These are phyloP conservation scores for Acanthosepion pharaonis DNA, from an alignment of 2,888 invertebrate species.

Conservation along the genomic window DNA sequence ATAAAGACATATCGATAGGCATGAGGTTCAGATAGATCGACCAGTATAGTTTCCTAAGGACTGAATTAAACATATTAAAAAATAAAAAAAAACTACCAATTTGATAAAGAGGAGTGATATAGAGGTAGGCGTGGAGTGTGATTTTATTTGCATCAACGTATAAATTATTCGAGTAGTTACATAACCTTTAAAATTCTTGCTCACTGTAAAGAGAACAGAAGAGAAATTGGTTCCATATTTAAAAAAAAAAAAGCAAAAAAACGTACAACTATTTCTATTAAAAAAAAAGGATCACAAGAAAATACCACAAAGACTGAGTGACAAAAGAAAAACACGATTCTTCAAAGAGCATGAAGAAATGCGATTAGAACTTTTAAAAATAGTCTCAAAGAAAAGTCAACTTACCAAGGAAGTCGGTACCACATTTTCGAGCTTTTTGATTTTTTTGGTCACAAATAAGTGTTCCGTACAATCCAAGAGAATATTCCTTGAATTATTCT, in stretches of 20 bases:
- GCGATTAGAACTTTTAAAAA: not conserved
- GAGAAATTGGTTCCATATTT: too few relatives aligned
- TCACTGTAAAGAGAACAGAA: too few relatives aligned
- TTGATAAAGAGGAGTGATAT: too few relatives aligned
- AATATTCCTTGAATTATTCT: not conserved
- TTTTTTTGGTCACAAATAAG: not conserved
- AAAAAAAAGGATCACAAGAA: not conserved
- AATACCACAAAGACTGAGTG: not conserved
- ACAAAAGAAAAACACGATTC: not conserved
- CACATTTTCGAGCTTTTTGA: not conserved
- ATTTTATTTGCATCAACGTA: too few relatives aligned
- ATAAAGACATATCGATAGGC: not conserved
- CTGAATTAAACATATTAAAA: too few relatives aligned
- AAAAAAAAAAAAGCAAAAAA: too few relatives aligned
- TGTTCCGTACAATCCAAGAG: conserved; percentile 12
- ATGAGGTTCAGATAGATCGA: not conserved
- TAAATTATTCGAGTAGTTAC: too few relatives aligned
- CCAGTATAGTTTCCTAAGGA: not conserved
- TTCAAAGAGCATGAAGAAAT: not conserved
- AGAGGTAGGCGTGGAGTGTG: too few relatives aligned
- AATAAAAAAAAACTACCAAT: not conserved
- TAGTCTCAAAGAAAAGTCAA: not conserved
- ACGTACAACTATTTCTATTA: not conserved
- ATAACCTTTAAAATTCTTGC: too few relatives aligned
- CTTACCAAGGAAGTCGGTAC: conserved; percentile 1